These are phyloP conservation scores for Diplazon laetatorius DNA, from an alignment of 2,888 invertebrate genomes.

Conservation along the genomic window DNA sequence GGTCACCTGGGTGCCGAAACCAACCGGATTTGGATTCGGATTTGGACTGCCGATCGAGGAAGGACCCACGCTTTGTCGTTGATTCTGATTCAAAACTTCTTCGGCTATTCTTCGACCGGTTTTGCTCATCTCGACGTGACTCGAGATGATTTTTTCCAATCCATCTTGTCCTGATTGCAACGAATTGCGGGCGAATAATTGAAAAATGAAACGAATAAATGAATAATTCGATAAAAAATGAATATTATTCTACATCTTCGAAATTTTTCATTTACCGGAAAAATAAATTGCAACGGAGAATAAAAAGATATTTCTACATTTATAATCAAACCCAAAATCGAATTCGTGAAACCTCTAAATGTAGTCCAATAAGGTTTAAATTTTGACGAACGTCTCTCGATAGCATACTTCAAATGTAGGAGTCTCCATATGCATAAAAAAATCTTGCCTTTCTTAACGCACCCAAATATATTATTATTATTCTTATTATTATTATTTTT, in stretches of 20 bases:
- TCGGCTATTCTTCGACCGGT: constrained; percentile 93
- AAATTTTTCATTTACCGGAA: too few relatives aligned
- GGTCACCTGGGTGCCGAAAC: constrained; percentile 80
- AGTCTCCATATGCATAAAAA: too few relatives aligned
- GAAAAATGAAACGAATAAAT: constrained; percentile 23
- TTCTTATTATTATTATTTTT: too few relatives aligned
- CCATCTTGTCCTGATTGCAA: constrained; percentile 83
- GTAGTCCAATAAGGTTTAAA: too few relatives aligned
- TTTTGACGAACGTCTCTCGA: too few relatives aligned
- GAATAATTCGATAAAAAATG: neutral
- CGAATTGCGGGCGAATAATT: neutral
- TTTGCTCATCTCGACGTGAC: constrained; percentile 92
- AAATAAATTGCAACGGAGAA: too few relatives aligned
- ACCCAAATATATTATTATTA: too few relatives aligned
- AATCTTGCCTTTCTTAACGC: too few relatives aligned
- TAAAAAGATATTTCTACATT: too few relatives aligned
- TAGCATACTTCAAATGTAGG: too few relatives aligned
- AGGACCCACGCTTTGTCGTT: constrained; percentile 84
- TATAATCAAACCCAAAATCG: too few relatives aligned
- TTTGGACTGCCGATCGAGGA: constrained; percentile 83
- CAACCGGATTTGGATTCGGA: constrained; percentile 79
- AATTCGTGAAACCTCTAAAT: too few relatives aligned
- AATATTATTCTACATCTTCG: neutral
- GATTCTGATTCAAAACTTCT: constrained; percentile 87
- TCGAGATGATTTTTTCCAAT: constrained; percentile 88